Conservation (phyloP, 2,888 invertebrate species). For the Cheilosia vulpina region DNA sequence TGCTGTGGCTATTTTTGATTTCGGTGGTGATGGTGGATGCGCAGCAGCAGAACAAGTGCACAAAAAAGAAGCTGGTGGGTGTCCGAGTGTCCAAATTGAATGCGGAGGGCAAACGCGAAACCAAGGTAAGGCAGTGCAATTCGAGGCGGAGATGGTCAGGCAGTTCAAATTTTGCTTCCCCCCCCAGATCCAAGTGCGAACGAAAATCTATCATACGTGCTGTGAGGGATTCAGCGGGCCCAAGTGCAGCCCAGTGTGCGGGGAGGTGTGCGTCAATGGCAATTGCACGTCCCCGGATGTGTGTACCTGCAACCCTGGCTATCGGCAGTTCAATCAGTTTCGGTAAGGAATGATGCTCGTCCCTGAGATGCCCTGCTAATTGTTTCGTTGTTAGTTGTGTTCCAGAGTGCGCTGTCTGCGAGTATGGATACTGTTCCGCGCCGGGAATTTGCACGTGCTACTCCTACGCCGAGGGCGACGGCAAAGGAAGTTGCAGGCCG, state of each 20-base stretch:
- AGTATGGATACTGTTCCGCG: constrained; percentile 79
- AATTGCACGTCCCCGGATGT: constrained; percentile 80
- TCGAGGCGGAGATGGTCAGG: too few species aligned
- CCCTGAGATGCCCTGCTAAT: constrained; percentile 42
- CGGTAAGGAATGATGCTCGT: constrained; percentile 63
- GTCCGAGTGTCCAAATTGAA: constrained; percentile 16
- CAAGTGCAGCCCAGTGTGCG: constrained; percentile 78
- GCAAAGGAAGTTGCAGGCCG: constrained; percentile 78
- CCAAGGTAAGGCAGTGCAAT: constrained; percentile 29
- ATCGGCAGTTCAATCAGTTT: constrained; percentile 77
- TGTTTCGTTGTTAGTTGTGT: constrained; percentile 77
- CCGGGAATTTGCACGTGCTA: constrained; percentile 79
- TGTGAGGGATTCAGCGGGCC: constrained; percentile 75
- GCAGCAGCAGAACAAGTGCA: constrained; percentile 23
- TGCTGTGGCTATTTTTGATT: constrained; percentile 55
- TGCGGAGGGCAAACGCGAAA: constrained; percentile 9
- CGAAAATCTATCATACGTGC: constrained; percentile 71
- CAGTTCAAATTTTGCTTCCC: too few species aligned
- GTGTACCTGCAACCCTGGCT: constrained; percentile 83
- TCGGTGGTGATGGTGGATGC: constrained; percentile 47
- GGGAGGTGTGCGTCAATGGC: constrained; percentile 76
- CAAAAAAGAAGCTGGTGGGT: constrained; percentile 4
- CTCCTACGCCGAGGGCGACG: constrained; percentile 75
- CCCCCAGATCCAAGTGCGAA: constrained; percentile 39
- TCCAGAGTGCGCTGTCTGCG: constrained; percentile 79